These are phyloP conservation scores for Polyodon spathula DNA, from an alignment of 2,113 vertebrate genomes.

Conservation along the genomic window DNA sequence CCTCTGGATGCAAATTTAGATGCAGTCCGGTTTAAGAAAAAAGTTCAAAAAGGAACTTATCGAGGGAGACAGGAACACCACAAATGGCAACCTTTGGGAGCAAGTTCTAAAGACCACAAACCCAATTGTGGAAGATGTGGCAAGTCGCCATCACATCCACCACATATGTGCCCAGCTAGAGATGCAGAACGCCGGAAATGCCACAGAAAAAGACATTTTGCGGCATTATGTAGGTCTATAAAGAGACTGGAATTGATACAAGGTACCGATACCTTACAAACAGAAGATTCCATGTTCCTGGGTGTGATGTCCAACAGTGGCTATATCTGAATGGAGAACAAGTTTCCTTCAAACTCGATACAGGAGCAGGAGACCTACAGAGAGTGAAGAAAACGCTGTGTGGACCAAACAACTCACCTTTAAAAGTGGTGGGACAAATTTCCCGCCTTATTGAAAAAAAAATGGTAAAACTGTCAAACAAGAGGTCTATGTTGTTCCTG, in stretches of 20 bases:
- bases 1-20: neutral
- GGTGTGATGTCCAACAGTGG: neutral
- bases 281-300: neutral
- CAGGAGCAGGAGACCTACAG: neutral
- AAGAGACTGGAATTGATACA: neutral
- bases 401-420: neutral
- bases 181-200: slow-evolving; percentile 6
- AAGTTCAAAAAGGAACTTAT: neutral
- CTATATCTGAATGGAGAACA: neutral
- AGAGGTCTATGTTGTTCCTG: slow-evolving; percentile 1
- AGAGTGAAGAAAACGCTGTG: neutral
- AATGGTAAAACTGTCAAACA: neutral
- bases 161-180: neutral
- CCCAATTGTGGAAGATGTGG: too few species aligned
- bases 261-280: neutral
- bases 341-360: neutral
- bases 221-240: neutral
- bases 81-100: too few species aligned
- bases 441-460: neutral
- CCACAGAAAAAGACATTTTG: slow-evolving; percentile 1
- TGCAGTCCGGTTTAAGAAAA: too few species aligned
- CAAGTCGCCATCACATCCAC: too few species aligned
- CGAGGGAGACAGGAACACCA: too few species aligned
- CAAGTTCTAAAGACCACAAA: too few species aligned
- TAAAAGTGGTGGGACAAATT: too few species aligned